Base-by-base conservation (phyloP, 2,113 vertebrate species). In the Sceloporus undulatus region DNA sequence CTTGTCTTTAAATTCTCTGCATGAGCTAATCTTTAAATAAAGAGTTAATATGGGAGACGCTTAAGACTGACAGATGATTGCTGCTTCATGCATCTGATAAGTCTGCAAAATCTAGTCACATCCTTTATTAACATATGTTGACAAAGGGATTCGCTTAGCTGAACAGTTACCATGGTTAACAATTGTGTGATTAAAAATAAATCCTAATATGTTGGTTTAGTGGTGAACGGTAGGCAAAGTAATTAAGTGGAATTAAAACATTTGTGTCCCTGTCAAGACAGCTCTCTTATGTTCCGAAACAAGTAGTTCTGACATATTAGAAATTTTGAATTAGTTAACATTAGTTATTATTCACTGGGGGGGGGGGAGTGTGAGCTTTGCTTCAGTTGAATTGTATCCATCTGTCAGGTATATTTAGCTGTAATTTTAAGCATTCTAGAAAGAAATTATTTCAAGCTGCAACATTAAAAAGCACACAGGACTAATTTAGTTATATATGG, bases 31-130 rank as follows among this genome's bases (percentile, higher is more conserved):
- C 70, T 18, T 91, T 91, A 92, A 94, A 91, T 93, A 91, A 94
- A 91, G 59, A 87, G 3, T 85, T 92, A 92, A 38, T 56, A 87
- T 42, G 85, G 80, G 85, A 83, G 82, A 78, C 92, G 75, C 68
- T 91, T 54, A 78, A 85, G 56, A 79, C 78, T 79, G 83, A 62
- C 68, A 85, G 34, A 38, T 89, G 62, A 89, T 91, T 79, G 88
- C 11, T 88, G 79, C 90, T 91, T 90, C 93, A 90, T 89, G 80
- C 0, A 9, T 78, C 86, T 94, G 85, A 87, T 90, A 90, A 85
- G 11, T 91, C 92, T 89, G 81, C 90, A 85, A 92, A 94, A 75
- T 95, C 86, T 91, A 94, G 88, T 91, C 91, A 92, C 74, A 92
- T 5, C 56, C 84, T 90, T 92, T 83, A 93, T 93, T 93, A 92